Evolutionary conservation across 2,113 vertebrate genomes (phyloP).

Genomic region (Cyanoramphus novaezelandiae): DNA sequence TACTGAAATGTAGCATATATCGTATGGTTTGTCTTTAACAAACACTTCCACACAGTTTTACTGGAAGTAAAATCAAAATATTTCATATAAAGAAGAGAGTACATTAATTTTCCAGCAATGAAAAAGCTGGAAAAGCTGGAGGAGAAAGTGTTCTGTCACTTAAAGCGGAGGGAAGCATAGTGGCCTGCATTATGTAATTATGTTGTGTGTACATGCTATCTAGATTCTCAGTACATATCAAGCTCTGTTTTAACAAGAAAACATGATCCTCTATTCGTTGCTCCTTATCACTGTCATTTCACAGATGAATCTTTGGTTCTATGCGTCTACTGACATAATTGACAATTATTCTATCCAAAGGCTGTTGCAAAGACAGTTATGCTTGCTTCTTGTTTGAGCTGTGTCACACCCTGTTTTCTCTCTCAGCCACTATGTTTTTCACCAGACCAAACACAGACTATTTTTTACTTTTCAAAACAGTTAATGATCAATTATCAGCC

Average conservation of each 20-base stretch:
- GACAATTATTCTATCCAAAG: background rate
- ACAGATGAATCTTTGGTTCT: background rate
- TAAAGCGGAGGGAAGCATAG: background rate
- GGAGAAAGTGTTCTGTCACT: background rate
- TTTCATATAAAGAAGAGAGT: background rate
- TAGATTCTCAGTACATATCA: background rate
- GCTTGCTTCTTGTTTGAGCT: background rate
- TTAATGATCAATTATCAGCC: background rate
- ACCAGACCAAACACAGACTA: background rate
- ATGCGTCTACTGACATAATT: background rate
- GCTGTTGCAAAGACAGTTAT: background rate
- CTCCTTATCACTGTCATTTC: background rate
- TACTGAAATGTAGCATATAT: background rate
- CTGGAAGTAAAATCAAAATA: background rate
- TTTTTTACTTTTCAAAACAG: background rate
- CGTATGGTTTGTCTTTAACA: background rate
- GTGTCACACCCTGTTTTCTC: background rate
- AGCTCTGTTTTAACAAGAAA: background rate
- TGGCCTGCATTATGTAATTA: background rate
- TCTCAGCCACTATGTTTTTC: background rate
- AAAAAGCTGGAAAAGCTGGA: background rate
- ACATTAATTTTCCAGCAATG: background rate
- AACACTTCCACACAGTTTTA: background rate
- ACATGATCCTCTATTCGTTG: background rate
- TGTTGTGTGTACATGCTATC: fast-evolving